phyloP scores from a whole-genome alignment of 2,113 vertebrate species.

The Probosciger aterrimus region DNA sequence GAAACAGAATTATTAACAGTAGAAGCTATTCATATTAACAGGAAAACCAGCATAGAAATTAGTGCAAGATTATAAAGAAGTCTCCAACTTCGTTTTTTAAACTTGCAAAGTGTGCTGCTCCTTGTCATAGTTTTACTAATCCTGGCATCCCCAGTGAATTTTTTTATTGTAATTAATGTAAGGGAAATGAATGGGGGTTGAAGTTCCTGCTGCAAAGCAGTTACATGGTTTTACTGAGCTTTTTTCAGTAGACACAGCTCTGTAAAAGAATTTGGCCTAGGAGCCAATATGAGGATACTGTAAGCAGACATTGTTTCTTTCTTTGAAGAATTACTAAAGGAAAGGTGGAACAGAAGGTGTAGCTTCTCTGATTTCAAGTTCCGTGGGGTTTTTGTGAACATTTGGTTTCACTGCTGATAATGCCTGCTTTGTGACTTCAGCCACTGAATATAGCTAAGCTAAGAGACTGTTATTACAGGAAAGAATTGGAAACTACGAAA shows the following conservation, averaged over 20 bases:
- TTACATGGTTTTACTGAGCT: not conserved
- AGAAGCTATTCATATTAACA: not conserved
- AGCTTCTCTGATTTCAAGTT: not conserved
- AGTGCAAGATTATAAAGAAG: not conserved
- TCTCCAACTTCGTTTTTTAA: not conserved
- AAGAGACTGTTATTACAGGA: not conserved
- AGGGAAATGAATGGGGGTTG: not conserved
- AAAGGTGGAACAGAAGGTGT: not conserved
- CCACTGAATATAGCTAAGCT: not conserved
- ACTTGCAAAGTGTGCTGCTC: not conserved
- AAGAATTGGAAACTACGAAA: not conserved
- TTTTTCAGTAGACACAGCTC: not conserved
- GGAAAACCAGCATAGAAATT: not conserved
- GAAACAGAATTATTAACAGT: not conserved
- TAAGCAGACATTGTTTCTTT: not conserved
- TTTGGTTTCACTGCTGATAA: not conserved
- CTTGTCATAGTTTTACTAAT: not conserved
- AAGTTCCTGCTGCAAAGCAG: not conserved
- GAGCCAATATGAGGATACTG: not conserved
- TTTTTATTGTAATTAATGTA: not conserved
- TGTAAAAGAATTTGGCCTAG: not conserved
- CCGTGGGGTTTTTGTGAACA: not conserved
- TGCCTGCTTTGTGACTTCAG: not conserved
- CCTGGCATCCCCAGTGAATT: not conserved
- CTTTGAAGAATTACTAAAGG: not conserved